A percentile compares a stretch with the other conserved stretches of the same genome.
phyloP scores from a whole-genome alignment of 2,113 vertebrate genomes.

The Oxyura jamaicensis region DNA sequence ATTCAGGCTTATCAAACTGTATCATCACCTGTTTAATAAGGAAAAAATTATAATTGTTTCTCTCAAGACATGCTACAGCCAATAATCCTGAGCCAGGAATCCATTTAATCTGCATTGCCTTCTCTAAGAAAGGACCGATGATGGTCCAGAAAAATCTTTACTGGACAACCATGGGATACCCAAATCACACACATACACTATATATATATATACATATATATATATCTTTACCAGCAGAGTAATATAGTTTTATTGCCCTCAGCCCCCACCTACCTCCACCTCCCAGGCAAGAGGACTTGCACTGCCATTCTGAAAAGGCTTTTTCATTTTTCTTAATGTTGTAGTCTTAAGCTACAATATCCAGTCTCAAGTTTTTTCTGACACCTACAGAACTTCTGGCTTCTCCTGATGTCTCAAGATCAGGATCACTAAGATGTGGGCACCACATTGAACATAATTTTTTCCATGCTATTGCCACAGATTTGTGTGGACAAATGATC shows the following conservation, averaged over 20 bases:
- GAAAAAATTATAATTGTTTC: background rate
- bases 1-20: background rate
- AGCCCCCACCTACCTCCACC: no score
- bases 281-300: background rate
- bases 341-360: background rate
- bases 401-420: background rate
- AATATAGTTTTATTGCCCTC: background rate
- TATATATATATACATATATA: no score
- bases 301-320: background rate
- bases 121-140: background rate
- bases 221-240: background rate
- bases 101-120: background rate
- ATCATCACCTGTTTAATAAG: background rate
- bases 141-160: background rate
- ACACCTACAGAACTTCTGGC: background rate
- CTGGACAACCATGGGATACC: background rate
- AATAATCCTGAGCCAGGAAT: background rate
- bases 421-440: background rate
- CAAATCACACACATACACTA: no score
- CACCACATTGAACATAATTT: background rate
- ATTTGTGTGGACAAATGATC: slow-evolving; percentile 6
- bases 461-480: slow-evolving; percentile 20
- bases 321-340: background rate
- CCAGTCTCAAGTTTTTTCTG: background rate
- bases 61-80: background rate